Evolutionary conservation across 2,113 vertebrate species (phyloP).

Genomic region (Furnarius figulus): DNA sequence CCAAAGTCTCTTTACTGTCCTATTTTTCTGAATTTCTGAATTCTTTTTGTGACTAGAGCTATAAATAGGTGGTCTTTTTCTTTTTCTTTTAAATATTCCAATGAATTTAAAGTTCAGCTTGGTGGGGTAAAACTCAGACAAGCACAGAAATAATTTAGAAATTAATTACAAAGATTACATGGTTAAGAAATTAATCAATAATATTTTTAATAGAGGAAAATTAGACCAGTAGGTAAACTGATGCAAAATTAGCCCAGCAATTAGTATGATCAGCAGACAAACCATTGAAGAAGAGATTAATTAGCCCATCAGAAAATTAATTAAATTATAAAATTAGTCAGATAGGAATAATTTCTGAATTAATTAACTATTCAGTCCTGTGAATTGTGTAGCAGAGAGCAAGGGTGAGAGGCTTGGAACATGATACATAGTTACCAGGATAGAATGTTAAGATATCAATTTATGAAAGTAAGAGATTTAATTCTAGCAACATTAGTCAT

Average conservation of each 20-base stretch:
- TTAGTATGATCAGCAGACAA: constrained; percentile 46
- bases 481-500: background rate
- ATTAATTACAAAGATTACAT: constrained; percentile 3
- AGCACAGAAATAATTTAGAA: background rate
- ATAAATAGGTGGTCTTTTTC: background rate
- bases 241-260: constrained; percentile 9
- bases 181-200: background rate
- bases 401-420: background rate
- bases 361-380: constrained; percentile 19
- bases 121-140: background rate
- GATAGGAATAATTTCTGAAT: constrained; percentile 44
- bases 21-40: background rate
- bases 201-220: background rate
- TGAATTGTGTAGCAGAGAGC: background rate
- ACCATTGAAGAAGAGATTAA: constrained; percentile 40
- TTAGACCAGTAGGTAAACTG: background rate
- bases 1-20: background rate
- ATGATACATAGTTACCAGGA: background rate
- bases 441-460: background rate
- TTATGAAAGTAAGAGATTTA: background rate
- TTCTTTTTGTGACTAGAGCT: background rate
- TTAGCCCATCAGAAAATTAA: constrained; percentile 46
- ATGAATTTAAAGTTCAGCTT: background rate
- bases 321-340: constrained; percentile 30
- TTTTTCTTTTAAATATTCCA: background rate